Conservation (phyloP, 2,113 vertebrate species). For the Eretmochelys imbricata region DNA sequence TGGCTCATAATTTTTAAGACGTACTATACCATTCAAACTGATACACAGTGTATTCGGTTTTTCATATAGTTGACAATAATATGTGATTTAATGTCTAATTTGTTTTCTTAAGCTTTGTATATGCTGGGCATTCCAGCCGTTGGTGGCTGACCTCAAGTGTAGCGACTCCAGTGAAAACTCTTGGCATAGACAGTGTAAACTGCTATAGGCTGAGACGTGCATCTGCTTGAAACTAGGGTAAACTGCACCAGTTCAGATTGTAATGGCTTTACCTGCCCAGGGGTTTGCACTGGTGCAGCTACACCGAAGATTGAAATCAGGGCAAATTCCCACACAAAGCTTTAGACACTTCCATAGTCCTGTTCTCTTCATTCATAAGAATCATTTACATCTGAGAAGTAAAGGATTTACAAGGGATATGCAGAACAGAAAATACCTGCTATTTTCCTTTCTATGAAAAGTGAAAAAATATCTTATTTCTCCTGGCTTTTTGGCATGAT, state of each 20-base stretch:
- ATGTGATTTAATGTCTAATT: conserved; percentile 54
- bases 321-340: accelerated
- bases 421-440: background rate
- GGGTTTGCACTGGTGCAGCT: background rate
- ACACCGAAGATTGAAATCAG: background rate
- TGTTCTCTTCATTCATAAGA: background rate
- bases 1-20: conserved; percentile 24
- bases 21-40: conserved; percentile 6
- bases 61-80: conserved; percentile 24
- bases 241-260: accelerated
- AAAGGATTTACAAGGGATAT: conserved; percentile 26
- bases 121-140: background rate
- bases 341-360: background rate
- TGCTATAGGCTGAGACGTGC: background rate
- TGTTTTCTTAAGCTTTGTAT: conserved; percentile 31
- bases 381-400: background rate
- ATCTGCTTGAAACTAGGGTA: background rate
- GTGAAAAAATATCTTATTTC: conserved; percentile 11
- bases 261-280: background rate
- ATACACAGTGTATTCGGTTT: conserved; percentile 24
- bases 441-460: conserved; percentile 4
- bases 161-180: background rate
- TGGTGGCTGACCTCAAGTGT: background rate
- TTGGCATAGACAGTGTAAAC: conserved; percentile 23
- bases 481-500: conserved; percentile 56